phyloP scores from a whole-genome alignment of 2,797 vertebrate genomes.

The Peromyscus melanophrys region DNA sequence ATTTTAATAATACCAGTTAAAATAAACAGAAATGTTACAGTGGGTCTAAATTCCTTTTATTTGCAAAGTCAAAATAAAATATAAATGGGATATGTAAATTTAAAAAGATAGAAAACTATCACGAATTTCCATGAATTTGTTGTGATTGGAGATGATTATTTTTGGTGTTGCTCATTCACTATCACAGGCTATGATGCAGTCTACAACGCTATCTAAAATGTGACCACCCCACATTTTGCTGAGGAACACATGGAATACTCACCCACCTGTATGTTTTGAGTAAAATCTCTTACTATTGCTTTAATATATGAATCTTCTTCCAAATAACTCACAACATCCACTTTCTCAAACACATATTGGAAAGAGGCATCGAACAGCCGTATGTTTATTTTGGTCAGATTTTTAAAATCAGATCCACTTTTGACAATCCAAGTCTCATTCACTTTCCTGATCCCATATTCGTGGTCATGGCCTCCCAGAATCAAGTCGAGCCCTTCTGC shows the following conservation, averaged over 20 bases:
- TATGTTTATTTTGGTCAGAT: slow-evolving; percentile 70
- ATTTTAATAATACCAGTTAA: background rate
- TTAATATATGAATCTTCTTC: slow-evolving; percentile 80
- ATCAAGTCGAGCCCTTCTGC: slow-evolving; percentile 72
- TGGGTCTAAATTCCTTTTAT: background rate
- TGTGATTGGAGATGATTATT: background rate
- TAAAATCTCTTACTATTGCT: slow-evolving; percentile 75
- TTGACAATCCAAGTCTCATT: slow-evolving; percentile 80
- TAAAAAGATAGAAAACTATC: background rate
- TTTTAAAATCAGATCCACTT: slow-evolving; percentile 83
- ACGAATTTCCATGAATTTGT: background rate
- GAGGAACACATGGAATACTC: background rate
- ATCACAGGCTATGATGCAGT: background rate
- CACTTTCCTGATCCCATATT: slow-evolving; percentile 78
- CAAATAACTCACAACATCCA: slow-evolving; percentile 70
- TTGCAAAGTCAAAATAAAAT: slow-evolving; percentile 48
- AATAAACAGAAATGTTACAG: slow-evolving; percentile 3
- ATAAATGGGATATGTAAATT: background rate
- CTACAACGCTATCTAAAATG: background rate
- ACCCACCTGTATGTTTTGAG: slow-evolving; percentile 75
- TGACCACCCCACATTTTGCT: background rate
- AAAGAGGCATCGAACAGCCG: slow-evolving; percentile 61
- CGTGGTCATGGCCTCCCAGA: slow-evolving; percentile 77
- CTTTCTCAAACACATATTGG: slow-evolving; percentile 79
- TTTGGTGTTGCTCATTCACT: background rate